Evolutionary conservation across 2,113 vertebrate genomes (phyloP), one percentile per base, ranked within the genome.

Genomic region (Enhydra lutris): DNA sequence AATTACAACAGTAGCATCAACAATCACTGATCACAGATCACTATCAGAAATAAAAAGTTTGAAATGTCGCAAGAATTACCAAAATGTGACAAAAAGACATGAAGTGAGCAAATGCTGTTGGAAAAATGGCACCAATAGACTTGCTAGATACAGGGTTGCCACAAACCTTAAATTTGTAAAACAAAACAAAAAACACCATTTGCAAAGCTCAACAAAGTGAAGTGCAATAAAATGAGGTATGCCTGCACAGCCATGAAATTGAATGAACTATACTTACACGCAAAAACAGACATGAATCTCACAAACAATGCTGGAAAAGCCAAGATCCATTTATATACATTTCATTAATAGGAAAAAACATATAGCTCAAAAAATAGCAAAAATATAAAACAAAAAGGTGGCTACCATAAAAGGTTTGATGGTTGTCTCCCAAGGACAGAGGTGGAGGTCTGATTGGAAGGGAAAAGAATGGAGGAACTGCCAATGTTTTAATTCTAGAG

Each of bases 311-410:
- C 17, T 67, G 21, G 39, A 93, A 93, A 78, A 59, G 34, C 14
- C 74, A 91, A 42, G 67, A 74, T 59, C 34, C 67, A 67, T 67
- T 86, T 91, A 50, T 6, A 76, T 21, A 85, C 81, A 74, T 81
- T 86, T 93, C 57, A 74, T 59, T 93, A 80, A 78, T 8, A 21
- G 4, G 29, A 71, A 94, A 92, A 55, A 76, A 83, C 55, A 84
- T 15, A 61, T 6, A 47, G 59, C 24, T 78, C 34, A 71, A 90
- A 94, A 90, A n/a, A 24, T 61, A 4, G 23, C 65, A 93, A 93
- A 93, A 86, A 90, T 8, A 42, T 26, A 93, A 86, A 85, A 20
- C 69, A 93, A 97, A 80, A 78, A 87, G 63, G 36, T 34, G n/a
- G 83, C 34, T 63, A 52, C 55, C 11, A 85, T 39, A 81, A 67